These are phyloP conservation scores for Centropus bengalensis DNA, from an alignment of 2,113 vertebrate species.

Conservation along the genomic window DNA sequence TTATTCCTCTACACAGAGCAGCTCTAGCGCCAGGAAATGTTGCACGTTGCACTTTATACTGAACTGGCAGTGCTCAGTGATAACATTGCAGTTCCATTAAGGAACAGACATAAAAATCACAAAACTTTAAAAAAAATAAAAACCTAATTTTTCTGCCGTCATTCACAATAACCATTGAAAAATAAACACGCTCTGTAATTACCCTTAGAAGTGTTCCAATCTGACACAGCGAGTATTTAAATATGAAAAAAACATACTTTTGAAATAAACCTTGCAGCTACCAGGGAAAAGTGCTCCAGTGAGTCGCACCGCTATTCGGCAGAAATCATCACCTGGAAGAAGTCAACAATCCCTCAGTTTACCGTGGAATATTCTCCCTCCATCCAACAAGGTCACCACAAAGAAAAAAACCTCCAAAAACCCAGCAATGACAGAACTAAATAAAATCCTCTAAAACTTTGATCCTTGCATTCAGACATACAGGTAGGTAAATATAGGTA, in stretches of 20 bases:
- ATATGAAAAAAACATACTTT: background rate
- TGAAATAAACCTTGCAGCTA: background rate
- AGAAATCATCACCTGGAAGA: background rate
- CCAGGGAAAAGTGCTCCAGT: background rate
- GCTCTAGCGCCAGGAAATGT: background rate
- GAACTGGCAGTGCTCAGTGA: background rate
- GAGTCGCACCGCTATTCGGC: background rate
- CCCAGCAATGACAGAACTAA: background rate
- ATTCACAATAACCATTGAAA: background rate
- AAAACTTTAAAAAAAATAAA: constrained; percentile 3
- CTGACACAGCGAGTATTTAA: background rate
- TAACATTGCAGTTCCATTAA: constrained; percentile 3
- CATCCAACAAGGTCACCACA: background rate
- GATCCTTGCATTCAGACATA: background rate
- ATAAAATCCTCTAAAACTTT: rapidly evolving
- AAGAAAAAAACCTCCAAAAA: background rate
- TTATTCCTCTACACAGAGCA: constrained; percentile 47
- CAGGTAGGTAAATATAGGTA: background rate
- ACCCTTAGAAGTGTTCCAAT: background rate
- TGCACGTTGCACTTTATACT: background rate
- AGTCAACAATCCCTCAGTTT: background rate
- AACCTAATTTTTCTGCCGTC: background rate
- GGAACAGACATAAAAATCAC: background rate
- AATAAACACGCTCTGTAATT: background rate
- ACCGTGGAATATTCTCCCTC: background rate